These are phyloP conservation scores for Chaenocephalus aceratus DNA, from an alignment of 2,113 vertebrate species.

Conservation along the genomic window DNA sequence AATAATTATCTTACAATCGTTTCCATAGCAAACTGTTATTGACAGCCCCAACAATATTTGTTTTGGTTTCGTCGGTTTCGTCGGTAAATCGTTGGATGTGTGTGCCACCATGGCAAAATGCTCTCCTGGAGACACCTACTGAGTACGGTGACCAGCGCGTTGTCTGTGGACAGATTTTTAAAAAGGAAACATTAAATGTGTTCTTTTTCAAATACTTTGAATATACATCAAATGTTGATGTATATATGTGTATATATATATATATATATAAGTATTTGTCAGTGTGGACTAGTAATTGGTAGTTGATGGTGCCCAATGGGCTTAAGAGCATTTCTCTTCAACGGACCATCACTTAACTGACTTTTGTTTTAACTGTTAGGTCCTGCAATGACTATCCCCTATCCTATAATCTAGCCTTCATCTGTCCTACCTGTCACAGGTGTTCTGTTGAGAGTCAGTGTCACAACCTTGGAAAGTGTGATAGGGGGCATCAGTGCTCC, in stretches of 20 bases:
- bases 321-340: neutral
- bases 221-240: too few species aligned
- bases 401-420: conserved; percentile 68
- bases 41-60: too few species aligned
- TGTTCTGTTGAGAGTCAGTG: conserved; percentile 55
- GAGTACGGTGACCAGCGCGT: too few species aligned
- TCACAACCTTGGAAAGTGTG: conserved; percentile 63
- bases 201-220: too few species aligned
- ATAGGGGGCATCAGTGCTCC: conserved; percentile 43
- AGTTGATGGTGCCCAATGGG: neutral
- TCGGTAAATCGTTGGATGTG: too few species aligned
- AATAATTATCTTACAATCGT: neutral
- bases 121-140: too few species aligned
- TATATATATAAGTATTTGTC: neutral
- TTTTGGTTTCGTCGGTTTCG: too few species aligned
- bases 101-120: too few species aligned
- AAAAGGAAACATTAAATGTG: too few species aligned
- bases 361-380: conserved; percentile 47
- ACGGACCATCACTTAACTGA: conserved; percentile 37
- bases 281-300: neutral
- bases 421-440: conserved; percentile 57
- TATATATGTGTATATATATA: too few species aligned
- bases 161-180: too few species aligned
- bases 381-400: conserved; percentile 25
- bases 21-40: neutral